Base-by-base conservation (phyloP, 2,113 vertebrate genomes). In the Melierax canorus region DNA sequence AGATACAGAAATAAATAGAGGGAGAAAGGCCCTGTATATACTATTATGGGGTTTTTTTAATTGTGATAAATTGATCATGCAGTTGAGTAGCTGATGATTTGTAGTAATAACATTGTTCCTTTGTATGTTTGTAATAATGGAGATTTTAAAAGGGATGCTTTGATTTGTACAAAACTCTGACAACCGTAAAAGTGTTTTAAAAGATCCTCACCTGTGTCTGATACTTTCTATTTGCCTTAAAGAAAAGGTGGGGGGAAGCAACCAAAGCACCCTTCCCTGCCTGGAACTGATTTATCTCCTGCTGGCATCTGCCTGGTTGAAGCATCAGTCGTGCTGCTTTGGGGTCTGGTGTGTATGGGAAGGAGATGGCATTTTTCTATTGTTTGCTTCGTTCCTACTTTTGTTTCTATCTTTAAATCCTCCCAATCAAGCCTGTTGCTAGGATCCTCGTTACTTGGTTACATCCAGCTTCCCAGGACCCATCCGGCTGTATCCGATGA, bases 61-160 rank as follows among this genome's bases (percentile, higher is more conserved):
- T 96, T 73, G 96, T 96, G 97, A 91, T 79, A 74, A 96, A 93
- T 97, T 72, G 95, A 97, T 97, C 96, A 95, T 97, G 84, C 95
- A 81, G 92, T 90, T 26, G 92, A 93, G 94, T 98, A 97, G 95
- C 90, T 41, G 96, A 91, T 91, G 95, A 97, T 97, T 98, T 98
- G 97, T 98, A 97, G 97, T 97, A 96, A 97, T 74, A 91, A 94
- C 93, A 64, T 97, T 55, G 79, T 98, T 98, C 85, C 97, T 98
- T 98, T 98, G 97, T 98, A 98, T 97, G 97, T 98, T 98, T 98
- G 97, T 98, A 98, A 98, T 95, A 98, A 97, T 78, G 92, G 94
- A 83, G 79, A 97, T 98, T 98, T 98, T 98, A 87, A 97, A 97
- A 96, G 96, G 96, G 97, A 95, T 64, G 95, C 97, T 97, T 97